Evolutionary conservation across 2,888 invertebrate genomes (phyloP).

Genomic region (Tenthredo notha): DNA sequence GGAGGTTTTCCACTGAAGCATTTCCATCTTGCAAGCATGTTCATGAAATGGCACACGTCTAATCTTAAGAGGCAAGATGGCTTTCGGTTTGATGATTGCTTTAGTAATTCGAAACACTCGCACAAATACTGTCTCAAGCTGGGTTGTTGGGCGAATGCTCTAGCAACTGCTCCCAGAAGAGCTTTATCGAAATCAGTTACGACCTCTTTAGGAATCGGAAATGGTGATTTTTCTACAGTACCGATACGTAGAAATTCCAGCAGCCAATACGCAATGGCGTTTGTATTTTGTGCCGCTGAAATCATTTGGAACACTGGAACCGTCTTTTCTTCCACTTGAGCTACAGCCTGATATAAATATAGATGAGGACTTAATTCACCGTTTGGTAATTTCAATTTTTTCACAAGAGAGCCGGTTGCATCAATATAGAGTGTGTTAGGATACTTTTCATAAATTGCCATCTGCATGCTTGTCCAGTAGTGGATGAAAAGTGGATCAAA

Average conservation of each 20-base stretch:
- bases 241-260: constrained; percentile 55
- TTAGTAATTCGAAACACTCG: background rate
- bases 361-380: constrained; percentile 56
- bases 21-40: background rate
- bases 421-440: background rate
- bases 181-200: constrained; percentile 47
- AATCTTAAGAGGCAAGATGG: background rate
- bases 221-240: constrained; percentile 42
- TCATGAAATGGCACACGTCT: background rate
- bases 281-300: constrained; percentile 56
- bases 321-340: constrained; percentile 51
- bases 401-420: constrained; percentile 5
- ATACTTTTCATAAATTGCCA: constrained; percentile 29
- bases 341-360: constrained; percentile 57
- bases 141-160: constrained; percentile 3
- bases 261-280: constrained; percentile 56
- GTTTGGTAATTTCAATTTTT: constrained; percentile 50
- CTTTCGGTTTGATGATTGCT: background rate
- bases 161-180: background rate
- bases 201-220: constrained; percentile 55
- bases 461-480: constrained; percentile 25
- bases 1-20: background rate
- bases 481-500: background rate
- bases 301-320: constrained; percentile 59
- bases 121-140: background rate